phyloP scores from a whole-genome alignment of 1,140 invertebrate species.

The Stegodyphus mimosarum region DNA sequence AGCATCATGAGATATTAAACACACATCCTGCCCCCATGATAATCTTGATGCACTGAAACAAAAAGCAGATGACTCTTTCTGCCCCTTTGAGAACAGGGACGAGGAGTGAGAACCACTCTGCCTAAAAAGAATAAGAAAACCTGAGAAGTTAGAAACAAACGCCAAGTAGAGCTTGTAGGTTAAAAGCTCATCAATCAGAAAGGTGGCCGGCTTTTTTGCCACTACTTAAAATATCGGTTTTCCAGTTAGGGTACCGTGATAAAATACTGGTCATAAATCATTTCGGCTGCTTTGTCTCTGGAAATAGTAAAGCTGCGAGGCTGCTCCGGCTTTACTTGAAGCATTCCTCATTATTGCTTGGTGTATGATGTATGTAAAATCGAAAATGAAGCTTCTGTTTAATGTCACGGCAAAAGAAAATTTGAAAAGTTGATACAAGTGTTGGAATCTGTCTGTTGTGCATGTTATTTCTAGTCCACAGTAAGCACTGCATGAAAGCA shows the following conservation, averaged over 20 bases:
- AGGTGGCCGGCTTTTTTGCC: background rate
- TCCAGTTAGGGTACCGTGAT: constrained; percentile 50
- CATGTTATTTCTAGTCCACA: too few relatives aligned
- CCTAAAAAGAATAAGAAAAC: constrained; percentile 20
- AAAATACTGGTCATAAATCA: constrained; percentile 55
- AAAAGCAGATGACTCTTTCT: constrained; percentile 35
- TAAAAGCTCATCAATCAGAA: constrained; percentile 55
- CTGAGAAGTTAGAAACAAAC: constrained; percentile 46
- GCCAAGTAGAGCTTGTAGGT: constrained; percentile 45
- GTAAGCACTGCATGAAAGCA: too few relatives aligned
- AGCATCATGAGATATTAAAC: background rate
- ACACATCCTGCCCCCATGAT: background rate
- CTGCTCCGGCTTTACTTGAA: constrained; percentile 24
- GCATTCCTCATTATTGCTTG: constrained; percentile 26
- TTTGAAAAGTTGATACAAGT: too few relatives aligned
- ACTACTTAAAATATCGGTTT: constrained; percentile 58
- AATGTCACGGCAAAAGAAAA: constrained; percentile 16
- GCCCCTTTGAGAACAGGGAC: constrained; percentile 6
- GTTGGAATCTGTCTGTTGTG: too few relatives aligned
- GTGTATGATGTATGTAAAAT: constrained; percentile 49
- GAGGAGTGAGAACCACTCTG: background rate
- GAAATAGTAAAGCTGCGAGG: constrained; percentile 37
- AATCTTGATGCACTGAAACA: constrained; percentile 9
- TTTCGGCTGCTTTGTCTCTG: constrained; percentile 29
- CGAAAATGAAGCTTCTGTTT: constrained; percentile 33